Conservation (phyloP, 2,888 invertebrate species). For the Drosophila anomalata region DNA sequence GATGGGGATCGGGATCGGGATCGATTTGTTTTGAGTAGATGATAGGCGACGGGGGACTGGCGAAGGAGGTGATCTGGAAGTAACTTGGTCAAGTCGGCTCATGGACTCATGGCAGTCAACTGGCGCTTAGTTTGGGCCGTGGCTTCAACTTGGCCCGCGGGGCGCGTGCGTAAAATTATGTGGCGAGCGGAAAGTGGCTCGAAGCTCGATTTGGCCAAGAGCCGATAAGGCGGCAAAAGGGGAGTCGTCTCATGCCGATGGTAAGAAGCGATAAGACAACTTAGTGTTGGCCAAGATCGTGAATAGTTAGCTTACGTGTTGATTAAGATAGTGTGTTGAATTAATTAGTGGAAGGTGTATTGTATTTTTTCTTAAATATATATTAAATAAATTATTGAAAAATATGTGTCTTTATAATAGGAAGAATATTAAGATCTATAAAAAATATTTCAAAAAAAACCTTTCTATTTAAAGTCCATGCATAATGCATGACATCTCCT, state of each 20-base stretch:
- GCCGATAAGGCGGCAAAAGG: slow-evolving; percentile 21
- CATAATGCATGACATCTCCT: slow-evolving; percentile 32
- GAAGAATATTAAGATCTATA: not conserved
- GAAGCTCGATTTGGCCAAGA: slow-evolving; percentile 37
- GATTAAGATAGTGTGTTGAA: slow-evolving; percentile 26
- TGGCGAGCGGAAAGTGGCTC: slow-evolving; percentile 31
- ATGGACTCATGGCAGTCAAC: slow-evolving; percentile 25
- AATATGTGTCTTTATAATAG: not conserved
- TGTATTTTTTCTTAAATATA: not conserved
- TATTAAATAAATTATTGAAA: not conserved
- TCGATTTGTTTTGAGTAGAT: slow-evolving; percentile 7
- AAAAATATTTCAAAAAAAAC: not conserved
- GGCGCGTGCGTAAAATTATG: slow-evolving; percentile 58
- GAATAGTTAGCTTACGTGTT: slow-evolving; percentile 29
- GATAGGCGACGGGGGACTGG: slow-evolving; percentile 9
- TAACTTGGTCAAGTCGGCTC: slow-evolving; percentile 18
- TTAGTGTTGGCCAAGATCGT: slow-evolving; percentile 30
- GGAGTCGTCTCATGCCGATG: slow-evolving; percentile 11
- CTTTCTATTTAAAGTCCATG: slow-evolving; percentile 19
- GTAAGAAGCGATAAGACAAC: slow-evolving; percentile 27
- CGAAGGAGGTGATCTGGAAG: not conserved
- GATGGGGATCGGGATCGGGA: not conserved
- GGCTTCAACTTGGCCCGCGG: slow-evolving; percentile 43
- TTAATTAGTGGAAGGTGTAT: slow-evolving; percentile 16
- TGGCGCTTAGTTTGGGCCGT: slow-evolving; percentile 54